Conservation (phyloP, 2,797 vertebrate species). For the Sebastes hopkinsi region DNA sequence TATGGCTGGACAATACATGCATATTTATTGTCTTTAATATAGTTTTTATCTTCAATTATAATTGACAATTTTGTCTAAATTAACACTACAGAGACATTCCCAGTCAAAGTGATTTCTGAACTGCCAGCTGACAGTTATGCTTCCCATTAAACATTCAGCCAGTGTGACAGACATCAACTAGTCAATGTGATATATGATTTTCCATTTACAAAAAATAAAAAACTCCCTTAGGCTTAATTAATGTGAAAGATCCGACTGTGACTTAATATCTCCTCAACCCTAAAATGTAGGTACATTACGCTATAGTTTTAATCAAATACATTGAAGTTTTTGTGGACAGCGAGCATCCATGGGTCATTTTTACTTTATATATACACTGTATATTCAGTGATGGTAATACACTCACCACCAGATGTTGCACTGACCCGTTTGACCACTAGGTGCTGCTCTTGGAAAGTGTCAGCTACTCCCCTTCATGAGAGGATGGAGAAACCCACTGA, state of each 20-base stretch:
- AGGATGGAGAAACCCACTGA: background rate
- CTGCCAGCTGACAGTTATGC: background rate
- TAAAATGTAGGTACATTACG: background rate
- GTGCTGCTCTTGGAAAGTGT: conserved; percentile 54
- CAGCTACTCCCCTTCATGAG: background rate
- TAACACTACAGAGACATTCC: background rate
- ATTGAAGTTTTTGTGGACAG: background rate
- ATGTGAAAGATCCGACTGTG: background rate
- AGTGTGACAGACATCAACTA: background rate
- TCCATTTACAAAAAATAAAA: background rate
- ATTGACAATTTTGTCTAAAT: background rate
- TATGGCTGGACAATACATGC: background rate
- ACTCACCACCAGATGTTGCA: background rate
- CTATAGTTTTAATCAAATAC: background rate
- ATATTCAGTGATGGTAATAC: background rate
- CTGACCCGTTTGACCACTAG: conserved; percentile 46
- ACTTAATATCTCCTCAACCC: background rate
- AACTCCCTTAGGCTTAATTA: background rate
- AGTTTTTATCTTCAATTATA: background rate
- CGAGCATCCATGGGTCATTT: background rate
- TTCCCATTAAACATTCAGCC: background rate
- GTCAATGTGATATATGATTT: background rate
- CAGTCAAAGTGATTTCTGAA: background rate
- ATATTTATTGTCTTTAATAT: background rate
- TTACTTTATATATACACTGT: background rate